phyloP scores from a whole-genome alignment of 2,888 invertebrate genomes.

The Hermaeophaga mercurialis region DNA sequence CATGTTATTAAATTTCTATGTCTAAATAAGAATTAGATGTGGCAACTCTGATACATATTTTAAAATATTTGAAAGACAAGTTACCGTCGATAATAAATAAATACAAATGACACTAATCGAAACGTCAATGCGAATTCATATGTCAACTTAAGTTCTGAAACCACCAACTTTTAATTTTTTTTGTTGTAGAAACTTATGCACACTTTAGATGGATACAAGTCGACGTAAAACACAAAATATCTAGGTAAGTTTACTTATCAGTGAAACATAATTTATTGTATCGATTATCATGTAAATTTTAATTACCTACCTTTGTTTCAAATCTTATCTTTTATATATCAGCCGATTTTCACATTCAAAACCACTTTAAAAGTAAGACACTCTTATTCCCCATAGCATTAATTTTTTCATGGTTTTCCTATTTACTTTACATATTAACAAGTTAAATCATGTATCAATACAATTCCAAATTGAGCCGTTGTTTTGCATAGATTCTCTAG shows the following conservation, averaged over 20 bases:
- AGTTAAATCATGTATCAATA: too few species aligned
- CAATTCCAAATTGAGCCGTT: too few species aligned
- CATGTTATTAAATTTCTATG: background rate
- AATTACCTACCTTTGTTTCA: conserved; percentile 19
- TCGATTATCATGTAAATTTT: conserved; percentile 7
- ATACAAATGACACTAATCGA: conserved; percentile 20
- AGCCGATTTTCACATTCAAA: conserved; percentile 21
- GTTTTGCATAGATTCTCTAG: too few species aligned
- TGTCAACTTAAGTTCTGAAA: conserved; percentile 5
- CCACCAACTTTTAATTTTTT: background rate
- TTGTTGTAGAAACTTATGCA: background rate
- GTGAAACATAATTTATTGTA: conserved; percentile 21
- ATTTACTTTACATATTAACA: too few species aligned
- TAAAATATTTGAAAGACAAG: conserved; percentile 13
- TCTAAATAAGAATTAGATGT: background rate
- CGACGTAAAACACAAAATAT: conserved; percentile 9
- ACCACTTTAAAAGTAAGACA: too few species aligned
- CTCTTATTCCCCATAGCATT: too few species aligned
- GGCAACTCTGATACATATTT: conserved; percentile 10
- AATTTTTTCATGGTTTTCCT: too few species aligned
- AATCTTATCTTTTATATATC: conserved; percentile 30
- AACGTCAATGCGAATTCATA: conserved; percentile 18
- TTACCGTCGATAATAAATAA: conserved; percentile 21
- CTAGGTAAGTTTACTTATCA: conserved; percentile 22
- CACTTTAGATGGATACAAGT: conserved; percentile 3